Evolutionary conservation across 1,140 invertebrate genomes (phyloP).

Genomic region (Melanaphis sacchari): DNA sequence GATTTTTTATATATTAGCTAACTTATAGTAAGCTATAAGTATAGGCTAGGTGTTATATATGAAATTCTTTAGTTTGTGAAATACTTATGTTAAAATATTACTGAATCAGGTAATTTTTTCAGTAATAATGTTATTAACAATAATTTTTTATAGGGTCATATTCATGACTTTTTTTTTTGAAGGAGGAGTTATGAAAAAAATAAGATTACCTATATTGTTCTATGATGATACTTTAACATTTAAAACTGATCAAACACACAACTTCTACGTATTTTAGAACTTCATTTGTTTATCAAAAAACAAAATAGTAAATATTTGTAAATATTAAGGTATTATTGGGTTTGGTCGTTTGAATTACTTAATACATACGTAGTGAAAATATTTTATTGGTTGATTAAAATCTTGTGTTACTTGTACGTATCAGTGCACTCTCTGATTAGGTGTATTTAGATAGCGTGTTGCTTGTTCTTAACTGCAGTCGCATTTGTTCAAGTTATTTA

Average conservation of each 20-base stretch:
- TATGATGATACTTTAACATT: neutral
- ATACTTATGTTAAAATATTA: no score
- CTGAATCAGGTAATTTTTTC: no score
- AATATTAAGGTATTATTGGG: no score
- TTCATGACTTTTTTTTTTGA: neutral
- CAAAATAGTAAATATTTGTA: neutral
- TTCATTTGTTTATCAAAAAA: neutral
- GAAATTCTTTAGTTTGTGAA: no score
- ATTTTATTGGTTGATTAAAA: neutral
- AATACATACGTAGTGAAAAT: no score
- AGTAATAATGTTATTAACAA: no score
- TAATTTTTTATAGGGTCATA: neutral
- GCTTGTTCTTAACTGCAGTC: neutral
- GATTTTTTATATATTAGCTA: neutral
- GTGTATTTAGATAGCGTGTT: neutral
- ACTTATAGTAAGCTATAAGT: no score
- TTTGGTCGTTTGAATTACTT: no score
- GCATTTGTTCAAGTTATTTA: no score
- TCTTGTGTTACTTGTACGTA: neutral
- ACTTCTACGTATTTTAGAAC: neutral
- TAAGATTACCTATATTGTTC: neutral
- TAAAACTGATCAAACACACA: no score
- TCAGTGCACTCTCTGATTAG: neutral
- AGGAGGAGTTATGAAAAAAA: neutral
- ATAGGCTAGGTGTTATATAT: no score